Base-by-base conservation (phyloP, 2,113 vertebrate species). In the Oryzias melastigma region DNA sequence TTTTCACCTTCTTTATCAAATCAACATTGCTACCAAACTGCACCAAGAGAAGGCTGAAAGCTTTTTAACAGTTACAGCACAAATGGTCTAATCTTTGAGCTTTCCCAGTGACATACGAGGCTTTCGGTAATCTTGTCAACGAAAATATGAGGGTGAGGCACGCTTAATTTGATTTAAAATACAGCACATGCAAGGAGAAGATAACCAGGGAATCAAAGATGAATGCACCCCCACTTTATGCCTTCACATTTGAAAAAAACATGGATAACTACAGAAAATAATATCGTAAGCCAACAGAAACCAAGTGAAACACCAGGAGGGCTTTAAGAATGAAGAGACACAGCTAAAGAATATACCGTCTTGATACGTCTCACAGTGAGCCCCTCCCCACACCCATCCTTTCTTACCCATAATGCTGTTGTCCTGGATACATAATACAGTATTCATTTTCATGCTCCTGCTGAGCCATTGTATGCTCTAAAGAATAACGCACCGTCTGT, bases 401-500 rank as follows among this genome's bases (percentile, higher is more conserved):
- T 69, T 75, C 58, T 57, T 82, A 82, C 65, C 73, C 80, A 86
- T 58, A 55, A 81, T 73, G 68, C 73, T 70, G 63, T 81, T 81
- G 72, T 75, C 72, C 72, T 78, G 68, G 56, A 84, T 80, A 64
- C 78, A 85, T 83, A 88, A 83, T 80, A 65, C 69, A 63, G 49
- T 70, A 76, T 77, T 54, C 73, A 81, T 54, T 78, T 71, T 62
- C 73, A 65, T 67, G 52, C 81, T 52, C 75, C 75, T 62, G 66
- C 81, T 77, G 76, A 73, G 81, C 55, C 62, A 75, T 81, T 81
- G 81, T 78, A 42, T 48, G 55, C 65, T 61, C 61, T 53, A 71
- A 70, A 68, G 55, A 60, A 55, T 50, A 60, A 62, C 42, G 51
- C 35, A 49, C 19, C 5, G 48, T 46, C 61, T 41, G 62, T 74